Base-by-base conservation (phyloP, 2,113 vertebrate genomes). In the Gadus chalcogrammus region DNA sequence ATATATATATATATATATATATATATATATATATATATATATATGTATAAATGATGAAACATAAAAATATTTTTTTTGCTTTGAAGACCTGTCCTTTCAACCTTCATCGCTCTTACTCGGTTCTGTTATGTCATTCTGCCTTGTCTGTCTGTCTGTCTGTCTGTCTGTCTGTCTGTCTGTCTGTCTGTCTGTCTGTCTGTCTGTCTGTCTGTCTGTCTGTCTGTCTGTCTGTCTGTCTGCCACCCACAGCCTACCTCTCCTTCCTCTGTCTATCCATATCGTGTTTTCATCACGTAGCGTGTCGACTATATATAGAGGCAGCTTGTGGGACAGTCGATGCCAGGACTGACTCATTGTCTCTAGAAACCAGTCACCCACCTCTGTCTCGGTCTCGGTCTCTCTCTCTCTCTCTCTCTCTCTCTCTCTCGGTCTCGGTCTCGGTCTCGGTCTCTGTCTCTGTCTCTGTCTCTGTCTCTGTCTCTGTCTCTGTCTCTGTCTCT, bases 311-410 rank as follows among this genome's bases (percentile, higher is more conserved):
- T 86, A 75, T 81, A 85, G 82, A 72, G 76, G 65, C 78, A 84
- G 81, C 85, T 83, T 82, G 73, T 78, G 72, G 73, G 80, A 74
- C 67, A 48, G 42, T 63, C 15, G n/a, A 65, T 64, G 38, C 69
- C 27, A 80, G 69, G 73, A 86, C 80, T 88, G 81, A 84, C 76
- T 87, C 82, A 87, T 70, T 76, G 71, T 84, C 85, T 85, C 84
- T 83, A 72, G 83, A 77, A 82, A 76, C 79, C 68, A 67, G 58
- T 75, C 72, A 16, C 15, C 55, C 6, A 58, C n/a, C 80, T 74
- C 83, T 91, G n/a, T n/a, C 88, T 83, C 42, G 75, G 85, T 86
- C 80, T 71, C 80, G 71, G 70, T 20, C 20, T 20, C 20, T 20
- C 20, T 20, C n/a, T n/a, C n/a, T n/a, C n/a, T n/a, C n/a, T n/a